A percentile compares a stretch with the other conserved stretches of the same genome.
Conservation (phyloP, 2,888 invertebrate species). For the Tetrapedia diversipes region DNA sequence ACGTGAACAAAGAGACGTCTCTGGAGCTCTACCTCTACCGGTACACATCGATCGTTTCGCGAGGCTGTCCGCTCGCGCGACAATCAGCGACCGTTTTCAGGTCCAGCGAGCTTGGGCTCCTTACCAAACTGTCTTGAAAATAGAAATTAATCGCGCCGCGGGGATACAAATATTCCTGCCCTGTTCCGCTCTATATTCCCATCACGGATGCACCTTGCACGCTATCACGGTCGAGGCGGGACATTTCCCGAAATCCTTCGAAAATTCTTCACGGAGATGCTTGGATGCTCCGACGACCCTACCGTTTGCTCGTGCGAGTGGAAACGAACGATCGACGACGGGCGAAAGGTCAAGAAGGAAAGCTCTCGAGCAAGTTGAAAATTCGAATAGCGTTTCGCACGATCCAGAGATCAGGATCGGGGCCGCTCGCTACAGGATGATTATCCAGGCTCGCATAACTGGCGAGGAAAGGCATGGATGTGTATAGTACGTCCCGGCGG, state of each 20-base stretch:
- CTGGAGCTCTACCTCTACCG: neutral
- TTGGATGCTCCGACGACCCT: too few species aligned
- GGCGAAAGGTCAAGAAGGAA: neutral
- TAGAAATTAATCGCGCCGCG: slow-evolving; percentile 34
- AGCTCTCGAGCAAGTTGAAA: slow-evolving; percentile 4
- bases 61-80: slow-evolving; percentile 9
- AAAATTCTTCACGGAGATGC: too few species aligned
- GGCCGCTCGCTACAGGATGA: slow-evolving; percentile 67
- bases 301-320: neutral
- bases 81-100: slow-evolving; percentile 47
- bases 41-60: slow-evolving; percentile 6
- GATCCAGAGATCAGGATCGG: slow-evolving; percentile 51
- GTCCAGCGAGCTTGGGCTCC: slow-evolving; percentile 51
- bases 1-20: neutral
- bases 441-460: slow-evolving; percentile 64
- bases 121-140: slow-evolving; percentile 57
- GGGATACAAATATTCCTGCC: slow-evolving; percentile 28
- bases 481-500: slow-evolving; percentile 63
- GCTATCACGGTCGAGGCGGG: neutral
- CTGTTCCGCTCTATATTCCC: slow-evolving; percentile 45
- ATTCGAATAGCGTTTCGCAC: slow-evolving; percentile 14
- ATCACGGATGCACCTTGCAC: neutral
- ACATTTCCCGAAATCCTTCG: neutral
- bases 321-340: neutral
- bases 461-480: slow-evolving; percentile 63